These are phyloP conservation scores for Penelope pileata DNA, from an alignment of 2,113 vertebrate genomes.

Conservation along the genomic window DNA sequence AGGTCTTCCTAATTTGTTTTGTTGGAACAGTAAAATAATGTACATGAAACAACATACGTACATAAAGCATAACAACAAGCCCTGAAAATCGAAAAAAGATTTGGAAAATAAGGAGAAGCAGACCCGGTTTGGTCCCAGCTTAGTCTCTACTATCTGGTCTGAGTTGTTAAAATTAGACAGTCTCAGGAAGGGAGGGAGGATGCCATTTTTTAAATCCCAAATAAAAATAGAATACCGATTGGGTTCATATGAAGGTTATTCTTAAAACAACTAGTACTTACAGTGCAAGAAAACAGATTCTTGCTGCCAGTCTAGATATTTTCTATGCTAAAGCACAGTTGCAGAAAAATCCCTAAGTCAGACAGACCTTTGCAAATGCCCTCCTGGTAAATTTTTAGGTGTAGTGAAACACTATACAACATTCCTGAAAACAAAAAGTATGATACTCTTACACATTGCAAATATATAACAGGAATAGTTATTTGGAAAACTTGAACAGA, in stretches of 20 bases:
- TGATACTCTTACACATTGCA: background rate
- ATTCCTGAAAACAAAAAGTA: background rate
- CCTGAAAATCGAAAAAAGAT: background rate
- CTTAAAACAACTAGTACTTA: slow-evolving; percentile 16
- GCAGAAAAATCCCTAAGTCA: background rate
- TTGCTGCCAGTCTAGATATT: background rate
- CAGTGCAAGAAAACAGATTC: background rate
- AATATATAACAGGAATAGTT: background rate
- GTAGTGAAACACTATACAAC: background rate
- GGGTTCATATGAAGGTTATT: slow-evolving; percentile 61
- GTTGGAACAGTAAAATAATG: background rate
- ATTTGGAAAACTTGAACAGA: background rate
- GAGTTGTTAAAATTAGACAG: slow-evolving; percentile 2
- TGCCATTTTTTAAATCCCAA: slow-evolving; percentile 49
- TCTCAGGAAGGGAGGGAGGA: background rate
- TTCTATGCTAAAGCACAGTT: background rate
- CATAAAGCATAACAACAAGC: background rate
- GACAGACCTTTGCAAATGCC: background rate
- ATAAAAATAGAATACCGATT: slow-evolving; percentile 63
- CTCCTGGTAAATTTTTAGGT: background rate
- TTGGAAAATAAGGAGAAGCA: background rate
- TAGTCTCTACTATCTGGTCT: background rate
- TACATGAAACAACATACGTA: background rate
- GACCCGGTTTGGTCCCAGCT: background rate
- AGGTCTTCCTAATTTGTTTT: background rate